A percentile compares a stretch with the other conserved stretches of the same genome.
These are phyloP conservation scores for Phania funesta DNA, from an alignment of 2,888 invertebrate species.

Conservation along the genomic window DNA sequence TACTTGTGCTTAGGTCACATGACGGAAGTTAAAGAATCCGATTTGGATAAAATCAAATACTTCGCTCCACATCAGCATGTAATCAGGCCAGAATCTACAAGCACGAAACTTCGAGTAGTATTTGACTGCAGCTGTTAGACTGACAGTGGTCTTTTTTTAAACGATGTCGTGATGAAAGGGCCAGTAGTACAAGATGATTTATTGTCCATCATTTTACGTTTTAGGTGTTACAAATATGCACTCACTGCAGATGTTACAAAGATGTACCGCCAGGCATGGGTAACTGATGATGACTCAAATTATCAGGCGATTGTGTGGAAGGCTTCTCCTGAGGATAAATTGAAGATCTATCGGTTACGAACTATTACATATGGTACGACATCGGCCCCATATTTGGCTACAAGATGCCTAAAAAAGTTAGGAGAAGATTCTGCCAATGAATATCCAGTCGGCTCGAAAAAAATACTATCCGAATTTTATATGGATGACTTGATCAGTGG, in stretches of 20 bases:
- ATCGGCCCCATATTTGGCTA: no score
- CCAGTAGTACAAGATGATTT: conserved; percentile 55
- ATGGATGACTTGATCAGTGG: conserved; percentile 68
- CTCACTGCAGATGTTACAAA: conserved; percentile 63
- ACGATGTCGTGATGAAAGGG: conserved; percentile 59
- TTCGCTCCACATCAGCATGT: not conserved
- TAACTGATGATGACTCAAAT: conserved; percentile 48
- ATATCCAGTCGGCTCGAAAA: no score
- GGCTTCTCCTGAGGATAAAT: conserved; percentile 15
- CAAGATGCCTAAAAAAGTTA: no score
- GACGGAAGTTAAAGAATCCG: not conserved
- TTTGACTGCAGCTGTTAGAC: conserved; percentile 56
- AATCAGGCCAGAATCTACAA: not conserved
- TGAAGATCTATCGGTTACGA: no score
- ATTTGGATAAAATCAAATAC: not conserved
- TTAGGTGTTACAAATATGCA: conserved; percentile 44
- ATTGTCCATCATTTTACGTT: conserved; percentile 53
- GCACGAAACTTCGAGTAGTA: conserved; percentile 59
- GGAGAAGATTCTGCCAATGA: no score
- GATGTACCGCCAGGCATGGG: conserved; percentile 66
- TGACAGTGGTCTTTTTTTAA: conserved; percentile 55
- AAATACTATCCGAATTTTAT: no score
- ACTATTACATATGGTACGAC: no score
- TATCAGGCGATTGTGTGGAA: conserved; percentile 63
- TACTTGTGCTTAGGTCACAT: not conserved